A percentile compares a stretch with the other conserved stretches of the same genome.
phyloP scores from a whole-genome alignment of 2,888 invertebrate genomes.

The Cataglyphis altisquamis region DNA sequence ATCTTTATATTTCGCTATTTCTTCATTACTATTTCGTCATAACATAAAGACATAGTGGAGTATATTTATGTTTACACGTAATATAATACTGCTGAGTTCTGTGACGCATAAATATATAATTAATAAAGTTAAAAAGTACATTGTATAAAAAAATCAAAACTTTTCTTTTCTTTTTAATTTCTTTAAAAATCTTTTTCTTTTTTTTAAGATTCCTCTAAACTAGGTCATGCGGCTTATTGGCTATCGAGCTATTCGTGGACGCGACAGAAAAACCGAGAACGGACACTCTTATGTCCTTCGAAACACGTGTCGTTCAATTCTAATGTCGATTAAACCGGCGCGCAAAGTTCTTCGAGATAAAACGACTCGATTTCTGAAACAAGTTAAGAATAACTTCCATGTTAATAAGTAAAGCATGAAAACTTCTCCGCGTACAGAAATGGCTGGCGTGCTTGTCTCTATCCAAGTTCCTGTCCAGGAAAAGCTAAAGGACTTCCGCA shows the following conservation, averaged over 20 bases:
- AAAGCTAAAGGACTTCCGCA: slow-evolving; percentile 21
- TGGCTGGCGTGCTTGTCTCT: slow-evolving; percentile 25
- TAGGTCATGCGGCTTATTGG: slow-evolving; percentile 13
- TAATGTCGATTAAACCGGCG: slow-evolving; percentile 20
- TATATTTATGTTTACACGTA: background rate
- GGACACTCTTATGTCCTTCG: background rate
- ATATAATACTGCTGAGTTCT: background rate
- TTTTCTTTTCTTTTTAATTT: background rate
- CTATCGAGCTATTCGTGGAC: slow-evolving; percentile 22
- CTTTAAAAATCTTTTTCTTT: background rate
- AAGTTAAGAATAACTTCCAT: slow-evolving; percentile 36
- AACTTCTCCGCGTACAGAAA: slow-evolving; percentile 9
- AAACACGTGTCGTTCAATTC: slow-evolving; percentile 37
- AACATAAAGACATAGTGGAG: background rate
- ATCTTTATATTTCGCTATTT: too few relatives aligned
- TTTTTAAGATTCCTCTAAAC: background rate
- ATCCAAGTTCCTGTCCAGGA: background rate
- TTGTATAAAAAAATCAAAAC: background rate
- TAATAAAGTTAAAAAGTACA: slow-evolving; percentile 7
- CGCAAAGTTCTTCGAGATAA: slow-evolving; percentile 22
- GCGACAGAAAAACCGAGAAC: slow-evolving; percentile 1
- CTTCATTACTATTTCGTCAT: background rate
- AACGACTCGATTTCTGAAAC: slow-evolving; percentile 18
- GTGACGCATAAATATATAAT: background rate
- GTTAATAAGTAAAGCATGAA: slow-evolving; percentile 17